phyloP scores from a whole-genome alignment of 2,797 vertebrate genomes.

The Hoplostethus mediterraneus region DNA sequence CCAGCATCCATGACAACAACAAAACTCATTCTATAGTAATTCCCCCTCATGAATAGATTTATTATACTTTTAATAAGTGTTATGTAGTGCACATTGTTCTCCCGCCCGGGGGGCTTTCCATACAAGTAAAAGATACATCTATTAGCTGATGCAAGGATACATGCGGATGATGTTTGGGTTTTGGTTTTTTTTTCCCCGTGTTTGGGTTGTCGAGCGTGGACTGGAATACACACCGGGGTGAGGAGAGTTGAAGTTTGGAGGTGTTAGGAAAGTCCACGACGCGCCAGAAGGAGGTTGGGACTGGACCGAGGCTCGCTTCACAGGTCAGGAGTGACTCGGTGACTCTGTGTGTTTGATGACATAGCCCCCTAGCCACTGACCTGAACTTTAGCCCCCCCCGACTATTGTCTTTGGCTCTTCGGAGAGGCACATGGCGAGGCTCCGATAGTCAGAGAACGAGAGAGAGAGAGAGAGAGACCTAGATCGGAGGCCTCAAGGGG shows the following conservation, averaged over 20 bases:
- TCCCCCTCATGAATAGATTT: slow-evolving; percentile 56
- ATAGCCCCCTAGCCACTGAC: slow-evolving; percentile 4
- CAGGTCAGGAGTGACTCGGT: slow-evolving; percentile 6
- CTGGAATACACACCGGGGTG: slow-evolving; percentile 8
- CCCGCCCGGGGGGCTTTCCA: slow-evolving; percentile 63
- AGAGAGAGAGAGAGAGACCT: not conserved
- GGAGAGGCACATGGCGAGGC: slow-evolving; percentile 10
- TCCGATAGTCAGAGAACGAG: slow-evolving; percentile 9
- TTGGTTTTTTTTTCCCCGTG: slow-evolving; percentile 62
- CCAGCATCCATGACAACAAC: slow-evolving; percentile 52
- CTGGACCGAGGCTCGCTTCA: slow-evolving; percentile 5
- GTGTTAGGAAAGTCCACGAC: slow-evolving; percentile 33
- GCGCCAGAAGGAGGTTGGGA: slow-evolving; percentile 3
- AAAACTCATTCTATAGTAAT: slow-evolving; percentile 51
- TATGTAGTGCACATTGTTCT: slow-evolving; percentile 71
- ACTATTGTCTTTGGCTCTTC: not conserved
- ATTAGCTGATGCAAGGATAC: slow-evolving; percentile 45
- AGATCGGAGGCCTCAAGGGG: slow-evolving; percentile 31
- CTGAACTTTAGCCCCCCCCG: not conserved
- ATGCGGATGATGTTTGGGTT: slow-evolving; percentile 10
- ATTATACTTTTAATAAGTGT: slow-evolving; percentile 53
- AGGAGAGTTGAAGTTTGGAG: slow-evolving; percentile 46
- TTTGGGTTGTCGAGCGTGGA: slow-evolving; percentile 49
- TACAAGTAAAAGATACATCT: slow-evolving; percentile 63
- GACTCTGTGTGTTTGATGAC: slow-evolving; percentile 18